phyloP scores from a whole-genome alignment of 2,888 invertebrate species.

The Ditylenchus weischeri region DNA sequence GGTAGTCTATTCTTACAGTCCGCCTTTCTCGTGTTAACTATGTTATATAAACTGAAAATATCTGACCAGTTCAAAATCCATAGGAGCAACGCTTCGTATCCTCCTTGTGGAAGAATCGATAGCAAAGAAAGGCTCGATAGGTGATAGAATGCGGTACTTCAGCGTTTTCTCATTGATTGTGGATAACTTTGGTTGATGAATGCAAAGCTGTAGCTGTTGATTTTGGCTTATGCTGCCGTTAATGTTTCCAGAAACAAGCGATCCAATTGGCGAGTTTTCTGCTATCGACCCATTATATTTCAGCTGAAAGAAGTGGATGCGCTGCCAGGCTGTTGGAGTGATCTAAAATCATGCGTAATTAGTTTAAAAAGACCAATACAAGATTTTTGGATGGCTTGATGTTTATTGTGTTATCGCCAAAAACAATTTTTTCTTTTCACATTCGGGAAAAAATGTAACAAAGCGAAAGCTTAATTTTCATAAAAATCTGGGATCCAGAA shows the following conservation, averaged over 20 bases:
- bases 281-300: slow-evolving; percentile 76
- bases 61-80: slow-evolving; percentile 74
- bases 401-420: too few relatives aligned
- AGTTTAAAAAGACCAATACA: neutral
- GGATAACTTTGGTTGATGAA: neutral
- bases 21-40: too few relatives aligned
- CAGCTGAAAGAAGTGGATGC: slow-evolving; percentile 66
- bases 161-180: neutral
- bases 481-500: too few relatives aligned
- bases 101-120: slow-evolving; percentile 83
- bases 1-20: too few relatives aligned
- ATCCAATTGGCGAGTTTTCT: slow-evolving; percentile 63
- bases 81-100: slow-evolving; percentile 71
- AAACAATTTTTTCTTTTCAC: neutral
- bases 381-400: neutral
- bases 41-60: neutral
- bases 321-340: slow-evolving; percentile 25
- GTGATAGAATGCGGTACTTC: slow-evolving; percentile 72
- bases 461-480: neutral
- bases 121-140: slow-evolving; percentile 74
- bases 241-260: slow-evolving; percentile 2
- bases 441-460: neutral
- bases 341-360: neutral
- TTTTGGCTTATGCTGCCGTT: neutral
- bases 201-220: neutral